Base-by-base conservation (phyloP, 2,888 invertebrate genomes). In the Drosophila ezoana region DNA sequence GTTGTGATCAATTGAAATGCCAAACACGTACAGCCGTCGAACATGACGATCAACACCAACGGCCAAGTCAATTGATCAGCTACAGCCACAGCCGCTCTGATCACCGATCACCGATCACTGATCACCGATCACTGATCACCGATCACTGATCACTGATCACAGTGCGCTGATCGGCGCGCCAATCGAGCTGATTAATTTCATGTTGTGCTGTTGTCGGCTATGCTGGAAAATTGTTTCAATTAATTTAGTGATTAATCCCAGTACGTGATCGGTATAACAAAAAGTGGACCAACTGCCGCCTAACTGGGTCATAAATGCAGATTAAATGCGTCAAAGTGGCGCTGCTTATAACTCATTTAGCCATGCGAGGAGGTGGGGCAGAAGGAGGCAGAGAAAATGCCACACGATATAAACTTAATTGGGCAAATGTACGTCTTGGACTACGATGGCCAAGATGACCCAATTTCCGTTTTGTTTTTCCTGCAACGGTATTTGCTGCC, bases 231-330 rank as follows among this genome's bases (percentile, higher is more conserved):
- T 89, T 77, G 86, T 88, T 85, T 89, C 85, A 86, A 86, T 86
- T 86, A 89, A 86, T 86, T 86, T 86, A 80, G 88, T 72, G 89
- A 86, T 86, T 86, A 86, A 86, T 86, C 89, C 85, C 47, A 67
- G 76, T 54, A 86, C 89, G 85, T 86, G 85, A 67, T 53, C 76
- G 53, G 75, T 11, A 43, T 79, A 48, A 58, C 64, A 72, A 84
- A 28, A 67, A 45, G 48, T 16, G 52, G 38, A 16, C 38, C 40
- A n/a, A 18, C 40, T 11, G 35, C 4, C 13, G 44, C 16, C 49
- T 65, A 89, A 89, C 82, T 81, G 66, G 87, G 82, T 85, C 84
- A 87, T 84, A 81, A 87, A 81, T 54, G 65, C 67, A 71, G 85
- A 76, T 81, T 70, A 76, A 76, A 40, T 65, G 66, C 68, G 44